Evolutionary conservation across 2,113 vertebrate genomes (phyloP), one percentile per base, ranked within the genome.

Genomic region (Pygoscelis antarcticus): DNA sequence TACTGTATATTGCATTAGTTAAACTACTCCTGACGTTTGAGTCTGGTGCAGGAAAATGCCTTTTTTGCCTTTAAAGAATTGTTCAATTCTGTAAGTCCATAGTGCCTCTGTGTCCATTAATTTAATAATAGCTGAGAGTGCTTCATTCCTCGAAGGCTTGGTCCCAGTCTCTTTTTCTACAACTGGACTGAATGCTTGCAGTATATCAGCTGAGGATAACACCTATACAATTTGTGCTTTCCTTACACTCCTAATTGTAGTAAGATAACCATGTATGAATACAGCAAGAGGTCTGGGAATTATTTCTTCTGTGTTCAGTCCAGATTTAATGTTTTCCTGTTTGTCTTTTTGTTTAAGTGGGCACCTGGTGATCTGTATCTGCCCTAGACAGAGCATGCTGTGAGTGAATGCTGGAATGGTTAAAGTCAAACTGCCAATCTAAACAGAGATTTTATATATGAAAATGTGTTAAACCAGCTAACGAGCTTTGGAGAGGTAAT

Each of bases 201-300:
- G 1, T 34, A 0, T 29, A 17, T 66, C 34, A 42, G 3, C 11
- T n/a, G n/a, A 68, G 32, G 44, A 27, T 21, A 80, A 65, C 47
- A 75, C 30, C 17, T 49, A 3, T 6, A 29, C 13, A 29, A 32
- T n/a, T 85, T 52, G 27, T 85, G 29, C 65, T 82, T 61, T 75
- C 34, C 26, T 93, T 57, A 42, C 55, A 44, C 54, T 88, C 89
- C 44, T 83, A 60, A 36, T 20, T 81, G 54, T 44, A 80, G 9
- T 17, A 32, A 47, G 58, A 52, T 21, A 80, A 36, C 79, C 16
- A 30, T 42, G n/a, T 86, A 13, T 78, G 87, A 87, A 93, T 79
- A 74, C 15, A 84, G 38, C 17, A 89, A 96, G 83, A 79, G 42
- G 32, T 87, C 93, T 94, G 88, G 74, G 49, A 85, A 93, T 65